Conservation (phyloP, 2,797 vertebrate species). For the Malacoraja senta region DNA sequence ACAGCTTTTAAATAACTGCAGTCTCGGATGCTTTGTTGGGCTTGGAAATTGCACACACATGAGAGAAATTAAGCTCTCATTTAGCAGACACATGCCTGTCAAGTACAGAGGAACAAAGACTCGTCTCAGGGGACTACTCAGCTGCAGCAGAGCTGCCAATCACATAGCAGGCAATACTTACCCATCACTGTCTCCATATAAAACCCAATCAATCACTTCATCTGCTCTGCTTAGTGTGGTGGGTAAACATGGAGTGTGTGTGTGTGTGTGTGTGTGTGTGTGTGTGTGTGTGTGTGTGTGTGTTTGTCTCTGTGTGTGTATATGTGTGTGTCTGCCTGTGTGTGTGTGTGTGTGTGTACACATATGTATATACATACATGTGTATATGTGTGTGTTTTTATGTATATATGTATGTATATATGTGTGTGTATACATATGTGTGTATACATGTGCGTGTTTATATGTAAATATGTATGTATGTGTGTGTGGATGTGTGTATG, state of each 20-base stretch:
- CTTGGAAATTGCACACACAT: slow-evolving; percentile 83
- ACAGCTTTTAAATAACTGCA: slow-evolving; percentile 66
- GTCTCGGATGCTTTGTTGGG: slow-evolving; percentile 73
- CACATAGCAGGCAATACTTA: slow-evolving; percentile 70
- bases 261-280: not conserved
- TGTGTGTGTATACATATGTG: too few relatives aligned
- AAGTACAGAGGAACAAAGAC: slow-evolving; percentile 76
- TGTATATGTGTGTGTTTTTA: too few relatives aligned
- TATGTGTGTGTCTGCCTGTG: too few relatives aligned
- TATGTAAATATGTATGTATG: too few relatives aligned
- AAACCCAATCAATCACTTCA: slow-evolving; percentile 72
- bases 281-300: not conserved
- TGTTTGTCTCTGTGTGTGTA: not conserved
- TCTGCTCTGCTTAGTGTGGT: slow-evolving; percentile 59
- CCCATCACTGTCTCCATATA: slow-evolving; percentile 63
- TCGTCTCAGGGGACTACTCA: slow-evolving; percentile 66
- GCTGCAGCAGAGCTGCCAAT: slow-evolving; percentile 64
- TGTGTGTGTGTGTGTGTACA: too few relatives aligned
- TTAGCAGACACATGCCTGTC: slow-evolving; percentile 92
- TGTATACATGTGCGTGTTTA: too few relatives aligned
- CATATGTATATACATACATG: too few relatives aligned
- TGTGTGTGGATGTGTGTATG: too few relatives aligned
- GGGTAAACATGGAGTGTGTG: not conserved
- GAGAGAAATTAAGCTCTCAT: slow-evolving; percentile 86
- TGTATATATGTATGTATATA: too few relatives aligned